A percentile compares a stretch with the other conserved stretches of the same genome.
phyloP scores from a whole-genome alignment of 2,113 vertebrate genomes.

The Triplophysa siluroides region DNA sequence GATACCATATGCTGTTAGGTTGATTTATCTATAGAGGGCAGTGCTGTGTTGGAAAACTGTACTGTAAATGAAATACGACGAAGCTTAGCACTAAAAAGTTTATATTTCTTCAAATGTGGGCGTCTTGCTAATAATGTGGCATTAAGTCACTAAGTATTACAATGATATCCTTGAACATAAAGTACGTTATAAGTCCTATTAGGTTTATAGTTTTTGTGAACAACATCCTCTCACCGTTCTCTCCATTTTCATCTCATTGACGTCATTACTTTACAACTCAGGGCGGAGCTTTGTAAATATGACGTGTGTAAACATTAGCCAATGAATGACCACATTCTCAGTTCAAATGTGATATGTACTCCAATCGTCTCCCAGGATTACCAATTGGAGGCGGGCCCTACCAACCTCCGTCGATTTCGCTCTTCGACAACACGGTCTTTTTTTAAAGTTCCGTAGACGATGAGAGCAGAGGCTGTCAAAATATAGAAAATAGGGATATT shows the following conservation, averaged over 20 bases:
- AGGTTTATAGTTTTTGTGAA: background rate
- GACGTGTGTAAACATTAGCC: constrained; percentile 49
- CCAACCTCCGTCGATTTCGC: constrained; percentile 56
- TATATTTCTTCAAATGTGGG: background rate
- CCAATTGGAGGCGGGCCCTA: constrained; percentile 21
- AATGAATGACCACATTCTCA: constrained; percentile 48
- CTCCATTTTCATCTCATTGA: constrained; percentile 36
- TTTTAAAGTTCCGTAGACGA: constrained; percentile 70
- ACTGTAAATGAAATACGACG: background rate
- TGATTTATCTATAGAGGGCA: constrained; percentile 14
- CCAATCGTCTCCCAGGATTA: constrained; percentile 60
- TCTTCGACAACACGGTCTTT: constrained; percentile 62
- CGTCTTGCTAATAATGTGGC: background rate
- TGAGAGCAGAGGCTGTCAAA: constrained; percentile 58
- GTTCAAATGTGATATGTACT: background rate
- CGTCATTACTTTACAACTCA: constrained; percentile 40
- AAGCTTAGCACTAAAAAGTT: background rate
- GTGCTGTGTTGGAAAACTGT: background rate
- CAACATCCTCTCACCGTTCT: background rate
- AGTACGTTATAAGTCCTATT: background rate
- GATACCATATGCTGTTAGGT: background rate
- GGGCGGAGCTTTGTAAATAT: constrained; percentile 36
- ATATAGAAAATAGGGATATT: constrained; percentile 47
- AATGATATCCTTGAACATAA: background rate
- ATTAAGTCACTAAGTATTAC: background rate